Percentiles rank a stretch among this genome's conserved stretches.
phyloP scores from a whole-genome alignment of 2,888 invertebrate species.

The Sinhomidia bicolor region DNA sequence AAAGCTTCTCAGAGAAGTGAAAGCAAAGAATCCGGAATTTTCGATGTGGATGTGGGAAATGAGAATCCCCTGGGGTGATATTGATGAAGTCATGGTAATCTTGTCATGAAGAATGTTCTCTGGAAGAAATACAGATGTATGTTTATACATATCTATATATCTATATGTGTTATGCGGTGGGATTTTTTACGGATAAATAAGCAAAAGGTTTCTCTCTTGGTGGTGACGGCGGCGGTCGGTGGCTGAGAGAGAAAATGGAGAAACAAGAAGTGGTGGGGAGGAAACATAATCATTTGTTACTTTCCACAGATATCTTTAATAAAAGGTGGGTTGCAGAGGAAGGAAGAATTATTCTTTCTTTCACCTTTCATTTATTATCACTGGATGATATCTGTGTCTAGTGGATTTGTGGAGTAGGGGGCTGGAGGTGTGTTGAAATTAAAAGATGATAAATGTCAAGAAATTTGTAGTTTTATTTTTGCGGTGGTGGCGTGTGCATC shows the following conservation, averaged over 20 bases:
- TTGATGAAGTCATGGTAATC: conserved; percentile 79
- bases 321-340: not conserved
- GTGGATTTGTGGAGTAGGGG: not conserved
- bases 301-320: conserved; percentile 43
- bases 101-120: conserved; percentile 62
- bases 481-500: not conserved
- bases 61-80: conserved; percentile 77
- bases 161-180: too few relatives aligned
- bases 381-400: too few relatives aligned
- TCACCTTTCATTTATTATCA: conserved; percentile 39
- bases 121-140: not conserved
- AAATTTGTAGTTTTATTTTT: not conserved
- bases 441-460: conserved; percentile 36
- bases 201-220: too few relatives aligned
- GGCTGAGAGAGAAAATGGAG: not conserved
- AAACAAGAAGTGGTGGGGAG: conserved; percentile 25
- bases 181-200: too few relatives aligned
- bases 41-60: conserved; percentile 67
- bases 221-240: too few relatives aligned
- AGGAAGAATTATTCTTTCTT: not conserved
- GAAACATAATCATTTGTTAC: conserved; percentile 60
- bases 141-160: too few relatives aligned
- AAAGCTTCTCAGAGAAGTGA: not conserved
- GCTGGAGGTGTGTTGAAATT: conserved; percentile 9
- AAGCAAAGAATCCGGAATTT: conserved; percentile 57